Evolutionary conservation across 2,113 vertebrate species (phyloP), one percentile per base, ranked within the genome.

Genomic region (Zosterops japonicus): DNA sequence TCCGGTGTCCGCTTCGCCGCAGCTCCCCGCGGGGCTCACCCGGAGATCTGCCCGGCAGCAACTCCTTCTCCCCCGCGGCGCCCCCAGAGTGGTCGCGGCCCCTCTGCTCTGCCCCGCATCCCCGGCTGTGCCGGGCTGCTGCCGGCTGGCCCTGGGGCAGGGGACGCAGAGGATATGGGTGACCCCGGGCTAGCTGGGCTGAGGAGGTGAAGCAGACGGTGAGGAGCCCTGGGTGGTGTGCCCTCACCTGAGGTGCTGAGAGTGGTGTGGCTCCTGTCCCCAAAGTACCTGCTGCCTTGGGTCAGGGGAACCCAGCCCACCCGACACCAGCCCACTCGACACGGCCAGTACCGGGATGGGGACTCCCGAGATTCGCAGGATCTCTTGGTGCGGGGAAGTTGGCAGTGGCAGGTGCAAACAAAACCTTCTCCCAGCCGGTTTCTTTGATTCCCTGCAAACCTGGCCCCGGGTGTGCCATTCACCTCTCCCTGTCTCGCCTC

Each of bases 401-500:
- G 84, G 52, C 6, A 5, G 52, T 5, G 65, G 85, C 94, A 95
- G 96, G 91, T 92, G 96, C 76, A 95, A 52, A 47, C 71, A 39
- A 28, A 90, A 28, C 91, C 61, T 28, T 22, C 47, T 83, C 67
- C 22, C 21, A 2, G n/a, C 44, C 53, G 5, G 9, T 64, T 60
- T 13, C 71, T 44, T 50, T 60, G 23, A 3, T 56, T 65, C 67
- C 68, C 67, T 17, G 49, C 63, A 36, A 57, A 21, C 31, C 67
- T n/a, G 4, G 3, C 59, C 80, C 57, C 85, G 85, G 94, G 74
- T 90, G 89, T 27, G 82, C 65, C 1, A 0, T 1, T 76, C 53
- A 5, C 11, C 44, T 50, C 36, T 61, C 65, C 72, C 59, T 18
- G 14, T 39, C 69, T 59, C 3, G 14, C 63, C 63, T 47, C 36